These are phyloP conservation scores for Epinephelus malabaricus DNA, from an alignment of 2,797 vertebrate genomes.

Conservation along the genomic window DNA sequence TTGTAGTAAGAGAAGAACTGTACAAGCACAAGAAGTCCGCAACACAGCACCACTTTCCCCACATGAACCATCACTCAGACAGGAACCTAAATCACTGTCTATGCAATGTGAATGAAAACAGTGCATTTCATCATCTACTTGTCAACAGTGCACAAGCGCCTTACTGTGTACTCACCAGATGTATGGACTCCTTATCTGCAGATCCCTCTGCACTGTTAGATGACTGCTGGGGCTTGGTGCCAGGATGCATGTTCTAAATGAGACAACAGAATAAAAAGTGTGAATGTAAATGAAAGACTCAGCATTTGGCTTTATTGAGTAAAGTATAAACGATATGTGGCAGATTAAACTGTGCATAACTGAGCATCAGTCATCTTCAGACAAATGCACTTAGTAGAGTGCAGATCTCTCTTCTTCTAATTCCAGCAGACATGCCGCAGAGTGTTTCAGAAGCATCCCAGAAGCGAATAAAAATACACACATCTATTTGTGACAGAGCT, in stretches of 20 bases:
- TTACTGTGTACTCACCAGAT: slow-evolving; percentile 13
- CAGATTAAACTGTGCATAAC: neutral
- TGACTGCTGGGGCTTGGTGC: slow-evolving; percentile 11
- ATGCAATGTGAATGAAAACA: neutral
- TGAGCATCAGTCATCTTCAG: neutral
- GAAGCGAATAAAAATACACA: too few species aligned
- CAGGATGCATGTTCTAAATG: slow-evolving; percentile 19
- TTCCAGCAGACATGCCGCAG: too few species aligned
- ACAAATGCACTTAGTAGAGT: neutral
- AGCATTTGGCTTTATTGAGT: neutral
- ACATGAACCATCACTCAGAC: slow-evolving; percentile 34
- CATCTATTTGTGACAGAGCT: too few species aligned
- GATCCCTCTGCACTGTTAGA: slow-evolving; percentile 34
- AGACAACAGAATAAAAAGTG: neutral
- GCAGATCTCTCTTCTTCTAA: too few species aligned
- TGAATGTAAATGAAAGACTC: neutral
- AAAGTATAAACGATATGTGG: neutral
- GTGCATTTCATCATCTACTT: neutral
- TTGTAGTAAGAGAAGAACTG: neutral
- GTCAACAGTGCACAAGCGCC: neutral
- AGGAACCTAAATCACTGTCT: slow-evolving; percentile 9
- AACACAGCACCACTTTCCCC: slow-evolving; percentile 17
- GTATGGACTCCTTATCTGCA: slow-evolving; percentile 7
- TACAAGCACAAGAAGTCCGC: neutral
- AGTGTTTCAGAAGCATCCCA: too few species aligned